Conservation (phyloP, 2,113 vertebrate species). For the Chloropsis cyanopogon region DNA sequence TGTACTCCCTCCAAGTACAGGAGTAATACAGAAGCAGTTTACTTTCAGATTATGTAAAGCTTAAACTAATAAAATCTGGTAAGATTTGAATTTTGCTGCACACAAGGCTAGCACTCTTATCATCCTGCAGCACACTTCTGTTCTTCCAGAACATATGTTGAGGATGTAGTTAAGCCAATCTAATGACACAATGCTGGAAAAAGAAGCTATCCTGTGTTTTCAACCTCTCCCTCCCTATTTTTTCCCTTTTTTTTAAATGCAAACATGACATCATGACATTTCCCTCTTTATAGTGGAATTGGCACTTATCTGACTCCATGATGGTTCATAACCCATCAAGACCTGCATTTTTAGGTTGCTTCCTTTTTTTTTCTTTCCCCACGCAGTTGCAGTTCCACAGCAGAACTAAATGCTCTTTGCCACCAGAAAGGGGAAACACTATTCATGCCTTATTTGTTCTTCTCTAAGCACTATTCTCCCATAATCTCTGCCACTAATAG, state of each 20-base stretch:
- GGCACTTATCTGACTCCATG: not conserved
- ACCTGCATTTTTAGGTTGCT: not conserved
- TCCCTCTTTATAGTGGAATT: not conserved
- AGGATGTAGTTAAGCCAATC: not conserved
- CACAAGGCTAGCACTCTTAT: not conserved
- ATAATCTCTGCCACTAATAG: not conserved
- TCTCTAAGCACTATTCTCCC: not conserved
- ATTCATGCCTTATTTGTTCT: not conserved
- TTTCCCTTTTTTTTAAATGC: not conserved
- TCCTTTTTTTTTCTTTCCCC: not conserved
- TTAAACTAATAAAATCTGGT: not conserved
- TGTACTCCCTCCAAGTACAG: not conserved
- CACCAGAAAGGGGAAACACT: not conserved
- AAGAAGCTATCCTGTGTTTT: not conserved
- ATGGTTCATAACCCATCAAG: not conserved
- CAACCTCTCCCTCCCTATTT: not conserved
- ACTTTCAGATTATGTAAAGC: not conserved
- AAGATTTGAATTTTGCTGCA: not conserved
- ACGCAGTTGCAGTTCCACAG: not conserved
- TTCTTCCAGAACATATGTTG: not conserved
- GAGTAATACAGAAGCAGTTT: not conserved
- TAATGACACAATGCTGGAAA: not conserved
- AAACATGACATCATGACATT: not conserved
- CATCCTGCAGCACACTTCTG: not conserved
- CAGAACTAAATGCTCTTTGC: not conserved